These are phyloP conservation scores for Graptemys geographica DNA, from an alignment of 2,797 vertebrate species.

Conservation along the genomic window DNA sequence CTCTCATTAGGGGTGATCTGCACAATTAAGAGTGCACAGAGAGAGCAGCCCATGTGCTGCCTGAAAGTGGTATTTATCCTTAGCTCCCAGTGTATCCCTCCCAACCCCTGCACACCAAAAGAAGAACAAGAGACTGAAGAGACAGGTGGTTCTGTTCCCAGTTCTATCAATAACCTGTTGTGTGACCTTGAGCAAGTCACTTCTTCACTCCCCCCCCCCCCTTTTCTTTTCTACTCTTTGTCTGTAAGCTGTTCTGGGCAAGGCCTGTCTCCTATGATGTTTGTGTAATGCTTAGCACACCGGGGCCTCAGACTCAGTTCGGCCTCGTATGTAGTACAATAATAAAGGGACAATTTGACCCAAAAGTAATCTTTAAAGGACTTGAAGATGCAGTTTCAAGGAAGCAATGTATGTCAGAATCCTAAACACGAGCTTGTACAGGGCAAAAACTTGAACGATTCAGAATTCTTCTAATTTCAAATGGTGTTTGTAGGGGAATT, in stretches of 20 bases:
- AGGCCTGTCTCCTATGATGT: neutral
- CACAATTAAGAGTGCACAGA: neutral
- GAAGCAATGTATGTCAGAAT: neutral
- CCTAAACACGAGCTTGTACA: neutral
- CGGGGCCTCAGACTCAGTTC: neutral
- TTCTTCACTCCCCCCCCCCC: neutral
- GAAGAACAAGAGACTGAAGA: neutral
- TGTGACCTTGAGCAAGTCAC: neutral
- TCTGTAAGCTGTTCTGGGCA: neutral
- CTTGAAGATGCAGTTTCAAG: neutral
- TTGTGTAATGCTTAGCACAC: neutral
- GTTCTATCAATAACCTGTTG: fast-evolving
- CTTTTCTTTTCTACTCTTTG: neutral
- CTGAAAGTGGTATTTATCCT: neutral
- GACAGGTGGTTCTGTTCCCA: neutral
- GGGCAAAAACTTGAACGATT: neutral
- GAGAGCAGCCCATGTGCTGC: neutral
- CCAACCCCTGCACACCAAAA: fast-evolving
- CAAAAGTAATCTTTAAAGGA: neutral
- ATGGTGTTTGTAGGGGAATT: neutral
- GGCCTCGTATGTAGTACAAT: neutral
- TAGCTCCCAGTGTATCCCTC: neutral
- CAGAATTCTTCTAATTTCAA: neutral
- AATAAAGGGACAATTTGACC: neutral
- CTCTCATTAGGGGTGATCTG: neutral